Evolutionary conservation across 2,888 invertebrate genomes (phyloP).

Genomic region (Tetheella fluctuosa): DNA sequence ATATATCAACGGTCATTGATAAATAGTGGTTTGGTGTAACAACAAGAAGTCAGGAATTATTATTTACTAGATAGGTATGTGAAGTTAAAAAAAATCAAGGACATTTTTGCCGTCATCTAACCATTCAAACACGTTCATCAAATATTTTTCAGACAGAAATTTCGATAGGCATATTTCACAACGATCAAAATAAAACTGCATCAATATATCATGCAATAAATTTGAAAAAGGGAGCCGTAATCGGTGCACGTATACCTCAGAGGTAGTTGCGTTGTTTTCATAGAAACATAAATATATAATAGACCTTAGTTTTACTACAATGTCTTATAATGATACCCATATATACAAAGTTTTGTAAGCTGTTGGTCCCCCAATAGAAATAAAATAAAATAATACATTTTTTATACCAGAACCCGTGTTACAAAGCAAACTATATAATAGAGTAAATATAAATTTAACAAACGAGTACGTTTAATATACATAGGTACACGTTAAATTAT

Average conservation of each 20-base stretch:
- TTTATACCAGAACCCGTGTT: no score
- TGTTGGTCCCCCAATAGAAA: no score
- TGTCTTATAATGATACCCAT: no score
- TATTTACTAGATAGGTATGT: background rate
- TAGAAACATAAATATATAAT: background rate
- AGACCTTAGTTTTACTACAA: no score
- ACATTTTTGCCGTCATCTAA: background rate
- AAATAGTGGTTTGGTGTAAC: background rate
- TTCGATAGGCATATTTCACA: slow-evolving; percentile 1
- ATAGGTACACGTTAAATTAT: no score
- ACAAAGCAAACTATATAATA: no score
- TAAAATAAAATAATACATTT: no score
- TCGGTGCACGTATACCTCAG: slow-evolving; percentile 46
- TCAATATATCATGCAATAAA: slow-evolving; percentile 56
- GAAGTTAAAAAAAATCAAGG: background rate
- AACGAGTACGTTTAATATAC: no score
- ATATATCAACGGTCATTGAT: background rate
- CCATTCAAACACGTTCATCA: background rate
- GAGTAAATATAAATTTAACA: no score
- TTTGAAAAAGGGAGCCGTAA: slow-evolving; percentile 44
- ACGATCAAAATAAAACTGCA: slow-evolving; percentile 39
- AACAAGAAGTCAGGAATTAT: no score
- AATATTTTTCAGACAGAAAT: background rate
- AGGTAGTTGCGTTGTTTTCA: background rate
- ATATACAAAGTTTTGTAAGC: no score